Evolutionary conservation across 2,113 vertebrate species (phyloP), one percentile per base, ranked within the genome.

Genomic region (Sebastes schlegelii): DNA sequence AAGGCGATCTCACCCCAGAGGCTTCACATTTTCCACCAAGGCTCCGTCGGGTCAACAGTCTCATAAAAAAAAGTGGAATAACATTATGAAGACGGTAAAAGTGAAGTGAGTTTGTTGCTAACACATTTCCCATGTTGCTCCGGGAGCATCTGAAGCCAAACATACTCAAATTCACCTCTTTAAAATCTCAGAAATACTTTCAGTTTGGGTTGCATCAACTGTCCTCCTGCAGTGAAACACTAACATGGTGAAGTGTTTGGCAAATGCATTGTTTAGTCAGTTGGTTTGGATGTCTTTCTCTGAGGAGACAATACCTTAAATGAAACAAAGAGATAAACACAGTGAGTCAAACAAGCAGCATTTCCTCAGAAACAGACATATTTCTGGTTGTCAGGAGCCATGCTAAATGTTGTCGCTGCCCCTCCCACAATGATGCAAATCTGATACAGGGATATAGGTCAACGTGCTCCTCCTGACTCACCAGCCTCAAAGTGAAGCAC

Each of bases 1-100:
- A 92, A 93, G 91, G 84, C 82, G 40, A 93, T 93, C 87, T 91
- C 78, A 83, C 91, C 92, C 92, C 17, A 57, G 82, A 92, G 91
- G 91, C 84, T 90, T 91, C 83, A 83, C 79, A 90, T 92, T 91
- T 93, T 89, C 91, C 91, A 85, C 86, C 62, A 74, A 62, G 76
- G 66, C 88, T 85, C 88, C 82, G 89, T 92, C 90, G 92, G 91
- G 91, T 93, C 91, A 93, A 93, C 87, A 90, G 72, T 83, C 88
- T 84, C 88, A 81, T 92, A 87, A 89, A 89, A 89, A 89, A 89
- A 93, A 88, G 80, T 87, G 85, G 84, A 92, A 93, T 91, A 92
- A 91, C 85, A 93, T 93, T 92, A 92, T 91, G 84, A 89, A 89
- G 85, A 91, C 64, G 60, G 87, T 91, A 91, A 90, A 86, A 90